Base-by-base conservation (phyloP, 2,797 vertebrate genomes). In the Acrocephalus scirpaceus region DNA sequence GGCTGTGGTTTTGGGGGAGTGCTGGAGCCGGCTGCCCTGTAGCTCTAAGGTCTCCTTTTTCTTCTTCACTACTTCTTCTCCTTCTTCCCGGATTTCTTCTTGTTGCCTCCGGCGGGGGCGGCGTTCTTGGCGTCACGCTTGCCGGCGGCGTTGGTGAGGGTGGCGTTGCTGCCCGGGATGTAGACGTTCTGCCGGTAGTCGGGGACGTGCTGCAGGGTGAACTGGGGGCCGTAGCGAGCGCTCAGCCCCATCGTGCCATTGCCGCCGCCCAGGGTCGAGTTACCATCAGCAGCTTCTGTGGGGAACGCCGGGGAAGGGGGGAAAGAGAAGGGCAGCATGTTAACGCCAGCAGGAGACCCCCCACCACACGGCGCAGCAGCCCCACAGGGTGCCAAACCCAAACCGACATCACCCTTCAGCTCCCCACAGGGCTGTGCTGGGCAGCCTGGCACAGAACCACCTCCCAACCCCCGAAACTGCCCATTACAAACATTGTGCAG, bases 151-250 rank as follows among this genome's bases (percentile, higher is more conserved):
- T 98, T 99, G 97, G 99, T 99, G 95, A 99, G 99, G 6, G 99
- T 99, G 95, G 99, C 99, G 0, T 99, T 99, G 98, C 99, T 99
- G 92, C 99, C 99, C 0, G 99, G 99, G 98, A 99, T 99, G 98
- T 99, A 99, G 96, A 99, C 99, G 9, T 99, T 99, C 98, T 99
- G 99, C 91, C 99, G 98, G 97, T 99, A 99, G 96, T 99, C 99
- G 1, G 99, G 99, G 83, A 99, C 99, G 2, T 99, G 99, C 98
- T 99, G 99, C 97, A 99, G 98, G 93, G 99, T 99, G 98, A 99
- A 99, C 98, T 99, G 99, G 60, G 99, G 99, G 92, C 99, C 99
- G 38, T 99, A 99, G 97, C 99, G 99, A 76, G 99, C 98, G 48
- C 99, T 99, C 96, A 99, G 97, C 80, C 99, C 99, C 99, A 99